phyloP scores from a whole-genome alignment of 1,140 invertebrate genomes.

The Phymorhynchus buccinoides region DNA sequence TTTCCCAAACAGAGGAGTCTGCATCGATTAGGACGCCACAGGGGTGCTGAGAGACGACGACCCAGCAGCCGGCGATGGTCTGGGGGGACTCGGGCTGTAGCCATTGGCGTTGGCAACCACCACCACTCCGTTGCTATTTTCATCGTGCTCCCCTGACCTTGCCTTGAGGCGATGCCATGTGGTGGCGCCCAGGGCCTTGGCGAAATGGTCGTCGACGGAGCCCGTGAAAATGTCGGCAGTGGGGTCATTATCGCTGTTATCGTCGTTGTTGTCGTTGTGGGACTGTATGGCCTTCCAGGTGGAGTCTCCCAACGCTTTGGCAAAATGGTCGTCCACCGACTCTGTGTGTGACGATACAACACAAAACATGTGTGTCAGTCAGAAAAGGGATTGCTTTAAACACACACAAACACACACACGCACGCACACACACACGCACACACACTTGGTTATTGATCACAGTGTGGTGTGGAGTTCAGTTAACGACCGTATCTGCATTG shows the following conservation, averaged over 20 bases:
- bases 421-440: no score
- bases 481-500: no score
- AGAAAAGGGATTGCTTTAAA: no score
- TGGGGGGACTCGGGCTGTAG: not conserved
- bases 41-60: constrained; percentile 10
- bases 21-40: constrained; percentile 25
- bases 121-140: not conserved
- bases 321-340: no score
- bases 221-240: constrained; percentile 69
- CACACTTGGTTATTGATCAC: no score
- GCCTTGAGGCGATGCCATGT: constrained; percentile 88
- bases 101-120: not conserved
- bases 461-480: no score
- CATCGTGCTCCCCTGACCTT: constrained; percentile 55
- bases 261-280: constrained; percentile 44
- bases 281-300: constrained; percentile 70
- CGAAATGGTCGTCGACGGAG: constrained; percentile 79
- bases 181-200: constrained; percentile 93
- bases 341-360: no score
- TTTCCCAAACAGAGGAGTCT: no score
- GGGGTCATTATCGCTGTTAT: no score
- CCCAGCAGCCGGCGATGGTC: not conserved
- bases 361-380: no score
- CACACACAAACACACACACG: no score
- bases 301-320: constrained; percentile 58